phyloP scores from a whole-genome alignment of 2,888 invertebrate genomes.

The Perizoma affinitatum region DNA sequence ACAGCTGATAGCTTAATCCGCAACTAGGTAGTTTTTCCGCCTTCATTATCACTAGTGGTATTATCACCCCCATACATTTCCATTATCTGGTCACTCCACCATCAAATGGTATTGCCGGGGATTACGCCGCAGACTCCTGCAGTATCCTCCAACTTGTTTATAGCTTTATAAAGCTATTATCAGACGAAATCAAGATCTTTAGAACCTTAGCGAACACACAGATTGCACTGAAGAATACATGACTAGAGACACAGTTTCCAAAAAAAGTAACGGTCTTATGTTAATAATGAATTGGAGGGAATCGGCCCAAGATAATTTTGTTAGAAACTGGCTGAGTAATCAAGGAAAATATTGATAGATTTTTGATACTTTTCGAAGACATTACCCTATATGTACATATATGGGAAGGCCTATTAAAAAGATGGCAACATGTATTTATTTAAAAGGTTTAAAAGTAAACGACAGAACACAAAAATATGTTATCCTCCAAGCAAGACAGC shows the following conservation, averaged over 20 bases:
- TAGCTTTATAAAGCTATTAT: constrained; percentile 62
- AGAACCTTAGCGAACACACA: constrained; percentile 3
- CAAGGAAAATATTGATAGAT: background rate
- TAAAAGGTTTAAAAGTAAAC: too few species aligned
- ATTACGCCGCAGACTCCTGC: constrained; percentile 35
- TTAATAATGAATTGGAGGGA: constrained; percentile 11
- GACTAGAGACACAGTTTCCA: background rate
- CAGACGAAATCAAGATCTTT: constrained; percentile 46
- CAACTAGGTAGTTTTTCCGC: background rate
- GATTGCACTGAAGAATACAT: background rate
- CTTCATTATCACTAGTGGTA: constrained; percentile 21
- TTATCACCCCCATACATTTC: constrained; percentile 40
- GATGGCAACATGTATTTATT: too few species aligned
- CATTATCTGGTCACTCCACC: constrained; percentile 34
- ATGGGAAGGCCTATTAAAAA: too few species aligned
- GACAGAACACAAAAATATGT: too few species aligned
- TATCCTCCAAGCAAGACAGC: too few species aligned
- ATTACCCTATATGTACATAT: too few species aligned
- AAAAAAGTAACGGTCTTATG: constrained; percentile 1
- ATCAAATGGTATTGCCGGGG: constrained; percentile 42
- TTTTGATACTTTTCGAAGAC: constrained; percentile 5
- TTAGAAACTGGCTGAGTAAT: constrained; percentile 8
- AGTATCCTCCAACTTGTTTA: constrained; percentile 55
- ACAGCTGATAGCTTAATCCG: constrained; percentile 16
- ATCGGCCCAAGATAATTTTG: constrained; percentile 1